These are phyloP conservation scores for Thyatira batis DNA, from an alignment of 2,888 invertebrate species.

Conservation along the genomic window DNA sequence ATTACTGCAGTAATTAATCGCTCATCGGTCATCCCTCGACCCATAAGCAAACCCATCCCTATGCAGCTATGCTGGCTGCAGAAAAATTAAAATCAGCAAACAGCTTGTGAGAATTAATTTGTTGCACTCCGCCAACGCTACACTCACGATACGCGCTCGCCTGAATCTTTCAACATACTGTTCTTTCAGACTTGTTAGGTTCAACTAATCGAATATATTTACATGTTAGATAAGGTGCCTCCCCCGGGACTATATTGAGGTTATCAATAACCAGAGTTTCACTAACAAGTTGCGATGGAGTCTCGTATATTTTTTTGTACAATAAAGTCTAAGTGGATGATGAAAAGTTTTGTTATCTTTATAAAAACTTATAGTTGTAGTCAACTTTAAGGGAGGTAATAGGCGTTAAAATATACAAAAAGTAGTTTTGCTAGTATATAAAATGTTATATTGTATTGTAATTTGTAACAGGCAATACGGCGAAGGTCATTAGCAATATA, in stretches of 20 bases:
- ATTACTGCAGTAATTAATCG: not conserved
- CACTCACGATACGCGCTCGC: slow-evolving; percentile 1
- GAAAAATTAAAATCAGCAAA: slow-evolving; percentile 32
- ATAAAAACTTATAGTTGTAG: too few species aligned
- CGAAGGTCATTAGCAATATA: not conserved
- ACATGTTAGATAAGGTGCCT: too few species aligned
- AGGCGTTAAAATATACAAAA: too few species aligned
- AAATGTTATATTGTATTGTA: not conserved
- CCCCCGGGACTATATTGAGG: too few species aligned
- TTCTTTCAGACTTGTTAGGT: not conserved
- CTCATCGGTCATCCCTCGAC: not conserved
- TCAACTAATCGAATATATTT: too few species aligned
- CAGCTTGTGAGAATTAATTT: slow-evolving; percentile 31
- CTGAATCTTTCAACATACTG: not conserved
- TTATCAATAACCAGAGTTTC: too few species aligned
- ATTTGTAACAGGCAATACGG: not conserved
- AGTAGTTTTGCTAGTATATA: too few species aligned
- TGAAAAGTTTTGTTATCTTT: too few species aligned
- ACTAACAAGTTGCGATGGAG: too few species aligned
- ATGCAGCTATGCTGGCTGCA: slow-evolving; percentile 9
- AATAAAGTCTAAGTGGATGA: too few species aligned
- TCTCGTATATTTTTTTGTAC: too few species aligned
- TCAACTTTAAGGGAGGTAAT: too few species aligned
- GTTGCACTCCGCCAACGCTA: slow-evolving; percentile 15
- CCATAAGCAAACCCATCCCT: not conserved